These are phyloP conservation scores for Apis laboriosa DNA, from an alignment of 1,140 invertebrate genomes.

Conservation along the genomic window DNA sequence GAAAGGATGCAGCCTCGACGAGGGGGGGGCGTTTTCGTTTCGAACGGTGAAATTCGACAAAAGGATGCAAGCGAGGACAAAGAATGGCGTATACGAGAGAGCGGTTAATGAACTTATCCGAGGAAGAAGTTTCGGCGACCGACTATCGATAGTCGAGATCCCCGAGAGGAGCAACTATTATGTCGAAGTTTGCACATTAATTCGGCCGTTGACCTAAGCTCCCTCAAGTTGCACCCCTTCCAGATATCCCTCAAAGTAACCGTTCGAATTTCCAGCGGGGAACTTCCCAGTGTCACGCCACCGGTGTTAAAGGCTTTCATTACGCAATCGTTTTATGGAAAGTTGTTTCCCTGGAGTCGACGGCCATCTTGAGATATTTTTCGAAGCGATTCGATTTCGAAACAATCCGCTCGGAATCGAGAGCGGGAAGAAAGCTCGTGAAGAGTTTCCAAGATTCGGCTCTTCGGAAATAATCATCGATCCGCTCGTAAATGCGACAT, in stretches of 20 bases:
- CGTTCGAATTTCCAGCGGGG: constrained; percentile 58
- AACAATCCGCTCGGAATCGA: too few relatives aligned
- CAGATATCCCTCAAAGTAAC: constrained; percentile 67
- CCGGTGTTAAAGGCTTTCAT: constrained; percentile 61
- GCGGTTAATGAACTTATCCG: constrained; percentile 62
- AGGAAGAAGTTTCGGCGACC: constrained; percentile 58
- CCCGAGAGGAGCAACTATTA: constrained; percentile 65
- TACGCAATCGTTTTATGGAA: constrained; percentile 40
- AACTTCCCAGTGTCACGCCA: constrained; percentile 52
- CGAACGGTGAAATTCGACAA: neutral
- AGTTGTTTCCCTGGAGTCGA: constrained; percentile 6
- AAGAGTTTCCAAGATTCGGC: too few relatives aligned
- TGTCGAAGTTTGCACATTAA: constrained; percentile 69
- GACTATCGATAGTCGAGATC: constrained; percentile 65
- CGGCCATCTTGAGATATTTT: too few relatives aligned
- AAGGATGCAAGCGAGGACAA: constrained; percentile 3
- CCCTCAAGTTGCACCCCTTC: constrained; percentile 49
- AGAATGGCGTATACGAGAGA: constrained; percentile 39
- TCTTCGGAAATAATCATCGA: too few relatives aligned
- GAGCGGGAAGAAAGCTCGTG: too few relatives aligned
- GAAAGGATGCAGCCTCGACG: neutral
- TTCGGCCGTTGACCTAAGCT: constrained; percentile 64
- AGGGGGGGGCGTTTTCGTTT: neutral
- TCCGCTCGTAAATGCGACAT: too few relatives aligned
- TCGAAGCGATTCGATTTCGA: too few relatives aligned